A percentile compares a stretch with the other conserved stretches of the same genome.
Conservation (phyloP, 2,113 vertebrate genomes). For the Eleginops maclovinus region DNA sequence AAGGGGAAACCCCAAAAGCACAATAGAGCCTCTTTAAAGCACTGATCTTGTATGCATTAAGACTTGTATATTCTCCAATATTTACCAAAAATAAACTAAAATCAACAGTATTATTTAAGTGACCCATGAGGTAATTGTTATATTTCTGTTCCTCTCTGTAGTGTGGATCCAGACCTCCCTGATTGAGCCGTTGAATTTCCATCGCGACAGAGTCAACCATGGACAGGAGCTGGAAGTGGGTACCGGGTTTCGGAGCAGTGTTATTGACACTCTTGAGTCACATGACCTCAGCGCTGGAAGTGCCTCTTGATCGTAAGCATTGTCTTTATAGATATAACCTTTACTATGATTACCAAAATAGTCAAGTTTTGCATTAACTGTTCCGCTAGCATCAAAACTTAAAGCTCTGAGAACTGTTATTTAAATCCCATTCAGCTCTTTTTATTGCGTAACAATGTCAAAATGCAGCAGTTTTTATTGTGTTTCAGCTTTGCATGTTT, state of each 20-base stretch:
- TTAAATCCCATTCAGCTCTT: fast-evolving
- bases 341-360: not conserved
- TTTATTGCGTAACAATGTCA: not conserved
- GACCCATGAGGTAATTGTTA: not conserved
- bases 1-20: too few species aligned
- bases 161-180: constrained; percentile 43
- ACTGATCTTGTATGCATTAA: too few species aligned
- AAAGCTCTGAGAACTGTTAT: not conserved
- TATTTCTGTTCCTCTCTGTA: constrained; percentile 7
- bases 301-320: constrained; percentile 97
- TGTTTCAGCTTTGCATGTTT: constrained; percentile 47
- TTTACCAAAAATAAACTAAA: too few species aligned
- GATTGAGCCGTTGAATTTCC: constrained; percentile 63
- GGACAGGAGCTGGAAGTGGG: constrained; percentile 82
- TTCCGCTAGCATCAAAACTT: not conserved
- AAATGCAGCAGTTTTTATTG: not conserved
- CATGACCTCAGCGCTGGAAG: constrained; percentile 90
- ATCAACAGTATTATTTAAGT: not conserved
- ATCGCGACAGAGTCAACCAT: constrained; percentile 65
- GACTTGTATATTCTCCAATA: too few species aligned
- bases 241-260: constrained; percentile 75
- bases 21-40: too few species aligned
- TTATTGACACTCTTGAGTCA: constrained; percentile 89
- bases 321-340: not conserved
- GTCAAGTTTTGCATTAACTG: not conserved